These are phyloP conservation scores for Phrynocephalus guinanensis DNA, from an alignment of 2,797 vertebrate genomes.

Conservation along the genomic window DNA sequence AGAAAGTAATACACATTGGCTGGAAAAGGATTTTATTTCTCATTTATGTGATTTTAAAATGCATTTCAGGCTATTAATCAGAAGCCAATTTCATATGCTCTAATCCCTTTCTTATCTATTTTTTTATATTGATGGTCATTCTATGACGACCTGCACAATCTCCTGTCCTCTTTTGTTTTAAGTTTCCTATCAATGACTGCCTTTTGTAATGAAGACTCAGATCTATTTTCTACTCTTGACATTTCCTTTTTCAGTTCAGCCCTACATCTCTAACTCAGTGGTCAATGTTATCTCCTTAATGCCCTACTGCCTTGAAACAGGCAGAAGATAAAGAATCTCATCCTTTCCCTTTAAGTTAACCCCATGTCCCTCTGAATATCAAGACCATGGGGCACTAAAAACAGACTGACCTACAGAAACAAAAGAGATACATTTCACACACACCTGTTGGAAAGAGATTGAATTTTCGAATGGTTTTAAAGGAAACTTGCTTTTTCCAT, in stretches of 20 bases:
- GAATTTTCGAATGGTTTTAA: too few species aligned
- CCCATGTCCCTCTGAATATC: too few species aligned
- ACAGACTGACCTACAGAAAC: too few species aligned
- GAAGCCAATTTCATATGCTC: neutral
- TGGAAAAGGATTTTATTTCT: slow-evolving; percentile 40
- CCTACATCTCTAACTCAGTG: neutral
- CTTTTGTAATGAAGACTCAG: neutral
- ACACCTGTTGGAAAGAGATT: too few species aligned
- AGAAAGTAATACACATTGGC: slow-evolving; percentile 1
- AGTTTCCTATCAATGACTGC: neutral
- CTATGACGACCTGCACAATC: neutral
- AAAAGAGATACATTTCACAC: too few species aligned
- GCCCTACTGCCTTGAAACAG: neutral
- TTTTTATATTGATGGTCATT: neutral
- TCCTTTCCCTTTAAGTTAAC: neutral
- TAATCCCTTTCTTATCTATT: neutral
- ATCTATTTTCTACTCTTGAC: neutral
- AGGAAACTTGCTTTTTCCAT: too few species aligned
- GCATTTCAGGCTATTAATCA: slow-evolving; percentile 19
- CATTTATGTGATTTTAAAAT: neutral
- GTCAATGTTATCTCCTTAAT: neutral
- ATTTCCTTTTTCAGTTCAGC: neutral
- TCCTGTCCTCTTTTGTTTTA: neutral
- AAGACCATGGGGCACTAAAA: too few species aligned
- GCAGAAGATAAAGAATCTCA: neutral